phyloP scores from a whole-genome alignment of 2,797 vertebrate species.

The Acomys russatus region DNA sequence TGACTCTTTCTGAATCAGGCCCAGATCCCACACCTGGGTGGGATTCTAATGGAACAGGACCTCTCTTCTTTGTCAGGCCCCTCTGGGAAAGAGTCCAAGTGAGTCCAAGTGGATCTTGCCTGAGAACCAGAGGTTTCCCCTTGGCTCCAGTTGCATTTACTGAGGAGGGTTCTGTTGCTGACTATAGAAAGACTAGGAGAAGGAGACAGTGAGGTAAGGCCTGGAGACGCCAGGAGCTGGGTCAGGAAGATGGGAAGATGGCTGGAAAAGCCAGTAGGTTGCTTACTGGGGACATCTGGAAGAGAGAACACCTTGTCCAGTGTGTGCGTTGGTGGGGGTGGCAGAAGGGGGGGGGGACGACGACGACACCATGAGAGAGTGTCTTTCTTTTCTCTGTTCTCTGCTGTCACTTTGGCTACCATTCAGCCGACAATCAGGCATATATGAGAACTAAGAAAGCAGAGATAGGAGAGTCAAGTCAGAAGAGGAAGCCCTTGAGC shows the following conservation, averaged over 20 bases:
- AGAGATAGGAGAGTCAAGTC: constrained; percentile 9
- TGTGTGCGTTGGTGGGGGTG: no score
- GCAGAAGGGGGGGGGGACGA: background rate
- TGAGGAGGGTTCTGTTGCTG: background rate
- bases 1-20: background rate
- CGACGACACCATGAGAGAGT: background rate
- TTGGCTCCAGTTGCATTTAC: background rate
- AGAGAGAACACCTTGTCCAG: background rate
- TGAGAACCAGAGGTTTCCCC: constrained; percentile 27
- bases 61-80: constrained; percentile 22
- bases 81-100: constrained; percentile 16
- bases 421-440: background rate
- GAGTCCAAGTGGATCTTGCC: background rate
- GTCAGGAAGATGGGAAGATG: background rate
- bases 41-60: background rate
- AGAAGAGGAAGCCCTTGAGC: constrained; percentile 7
- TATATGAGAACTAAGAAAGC: background rate
- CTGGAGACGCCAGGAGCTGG: background rate
- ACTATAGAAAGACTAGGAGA: background rate
- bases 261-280: background rate
- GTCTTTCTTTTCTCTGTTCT: background rate
- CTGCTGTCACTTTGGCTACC: background rate
- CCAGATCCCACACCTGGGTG: no score
- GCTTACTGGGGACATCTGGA: background rate
- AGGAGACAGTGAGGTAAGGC: background rate